Percentiles rank a stretch among this genome's conserved stretches.
Evolutionary conservation across 2,113 vertebrate species (phyloP).

Genomic region (Macaca nemestrina): DNA sequence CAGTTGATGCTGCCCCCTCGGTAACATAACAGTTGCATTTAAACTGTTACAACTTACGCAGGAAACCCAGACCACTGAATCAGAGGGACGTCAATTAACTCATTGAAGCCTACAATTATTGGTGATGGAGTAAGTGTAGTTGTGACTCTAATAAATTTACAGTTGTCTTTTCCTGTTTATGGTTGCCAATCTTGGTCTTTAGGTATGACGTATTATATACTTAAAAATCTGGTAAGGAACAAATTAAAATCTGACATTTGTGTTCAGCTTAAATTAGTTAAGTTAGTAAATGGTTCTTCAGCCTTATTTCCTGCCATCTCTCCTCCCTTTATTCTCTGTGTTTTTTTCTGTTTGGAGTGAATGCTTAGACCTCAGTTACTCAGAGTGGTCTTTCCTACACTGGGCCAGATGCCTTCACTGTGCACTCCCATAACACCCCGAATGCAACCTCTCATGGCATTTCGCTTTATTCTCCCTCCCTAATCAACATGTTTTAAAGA

Average conservation of each 20-base stretch:
- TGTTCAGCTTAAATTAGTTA: slow-evolving; percentile 24
- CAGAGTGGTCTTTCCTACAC: neutral
- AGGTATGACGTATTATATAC: neutral
- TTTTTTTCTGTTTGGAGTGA: neutral
- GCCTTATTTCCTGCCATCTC: neutral
- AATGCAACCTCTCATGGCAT: neutral
- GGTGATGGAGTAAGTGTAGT: neutral
- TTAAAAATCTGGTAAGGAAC: neutral
- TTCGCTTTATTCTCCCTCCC: neutral
- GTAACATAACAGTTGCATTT: slow-evolving; percentile 13
- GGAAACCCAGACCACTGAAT: neutral
- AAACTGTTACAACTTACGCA: neutral
- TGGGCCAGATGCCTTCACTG: neutral
- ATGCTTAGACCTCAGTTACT: neutral
- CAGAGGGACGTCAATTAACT: neutral
- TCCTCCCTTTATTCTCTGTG: neutral
- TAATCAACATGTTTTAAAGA: neutral
- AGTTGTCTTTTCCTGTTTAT: neutral
- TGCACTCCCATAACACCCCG: too few relatives aligned
- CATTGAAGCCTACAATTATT: neutral
- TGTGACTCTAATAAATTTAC: neutral
- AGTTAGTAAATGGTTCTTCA: neutral
- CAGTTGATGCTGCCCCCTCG: neutral
- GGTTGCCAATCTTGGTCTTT: neutral
- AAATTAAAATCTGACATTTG: slow-evolving; percentile 11